Evolutionary conservation across 1,140 invertebrate genomes (phyloP).

Genomic region (Pachypeltis micranthus): DNA sequence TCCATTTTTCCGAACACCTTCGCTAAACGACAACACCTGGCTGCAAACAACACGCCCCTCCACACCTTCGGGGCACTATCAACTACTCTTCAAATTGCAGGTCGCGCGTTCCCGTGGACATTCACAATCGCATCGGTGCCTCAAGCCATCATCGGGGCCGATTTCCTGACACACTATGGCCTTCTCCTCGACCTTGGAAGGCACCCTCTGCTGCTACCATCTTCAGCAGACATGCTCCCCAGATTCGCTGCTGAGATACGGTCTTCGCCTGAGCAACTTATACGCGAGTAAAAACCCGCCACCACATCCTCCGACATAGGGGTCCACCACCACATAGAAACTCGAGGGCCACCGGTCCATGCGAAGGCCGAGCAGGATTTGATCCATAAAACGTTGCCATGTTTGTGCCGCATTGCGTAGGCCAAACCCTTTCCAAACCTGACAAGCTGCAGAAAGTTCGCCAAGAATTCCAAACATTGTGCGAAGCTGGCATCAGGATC

Average conservation of each 20-base stretch:
- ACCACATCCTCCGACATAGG: neutral
- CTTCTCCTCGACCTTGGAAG: neutral
- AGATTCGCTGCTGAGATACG: neutral
- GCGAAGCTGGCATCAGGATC: too few species aligned
- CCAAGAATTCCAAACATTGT: too few species aligned
- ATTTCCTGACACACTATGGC: neutral
- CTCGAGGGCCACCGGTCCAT: slow-evolving; percentile 32
- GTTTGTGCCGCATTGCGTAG: too few species aligned
- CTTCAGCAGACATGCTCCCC: neutral
- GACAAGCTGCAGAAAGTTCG: too few species aligned
- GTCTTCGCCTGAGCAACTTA: neutral
- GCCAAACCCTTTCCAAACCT: too few species aligned
- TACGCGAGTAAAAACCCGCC: neutral
- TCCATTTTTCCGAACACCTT: neutral
- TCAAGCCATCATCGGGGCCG: neutral
- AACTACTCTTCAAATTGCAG: neutral
- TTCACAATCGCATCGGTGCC: neutral
- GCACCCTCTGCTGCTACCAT: neutral
- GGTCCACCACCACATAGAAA: slow-evolving; percentile 24
- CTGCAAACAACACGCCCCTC: neutral
- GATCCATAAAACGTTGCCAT: too few species aligned
- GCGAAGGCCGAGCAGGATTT: too few species aligned
- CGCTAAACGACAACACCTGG: neutral
- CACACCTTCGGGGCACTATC: neutral
- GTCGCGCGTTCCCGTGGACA: neutral